These are phyloP conservation scores for Ancistrus triradiatus DNA, from an alignment of 2,113 vertebrate species.

Conservation along the genomic window DNA sequence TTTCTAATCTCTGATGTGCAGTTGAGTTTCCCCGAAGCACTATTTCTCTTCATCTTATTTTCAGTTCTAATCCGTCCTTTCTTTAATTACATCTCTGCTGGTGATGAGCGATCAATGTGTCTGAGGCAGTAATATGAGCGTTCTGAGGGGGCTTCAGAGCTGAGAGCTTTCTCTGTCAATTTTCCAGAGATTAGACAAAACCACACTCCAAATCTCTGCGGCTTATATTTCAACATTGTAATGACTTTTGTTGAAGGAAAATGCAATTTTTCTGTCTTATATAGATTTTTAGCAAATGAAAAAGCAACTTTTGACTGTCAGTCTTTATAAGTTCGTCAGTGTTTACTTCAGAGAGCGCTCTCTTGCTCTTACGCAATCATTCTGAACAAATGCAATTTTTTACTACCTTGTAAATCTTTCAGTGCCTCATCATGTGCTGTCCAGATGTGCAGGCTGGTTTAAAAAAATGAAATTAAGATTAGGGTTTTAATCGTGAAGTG, in stretches of 20 bases:
- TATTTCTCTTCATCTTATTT: background rate
- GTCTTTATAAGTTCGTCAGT: too few species aligned
- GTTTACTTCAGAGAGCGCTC: too few species aligned
- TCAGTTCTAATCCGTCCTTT: background rate
- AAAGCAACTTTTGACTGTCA: too few species aligned
- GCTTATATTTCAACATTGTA: background rate
- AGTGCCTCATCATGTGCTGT: too few species aligned
- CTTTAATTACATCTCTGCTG: slow-evolving; percentile 12
- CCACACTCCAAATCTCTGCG: background rate
- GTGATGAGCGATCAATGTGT: slow-evolving; percentile 26
- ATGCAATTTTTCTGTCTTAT: background rate
- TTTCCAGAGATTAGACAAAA: background rate
- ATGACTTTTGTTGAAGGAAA: background rate
- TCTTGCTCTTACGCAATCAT: too few species aligned
- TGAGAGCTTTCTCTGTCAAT: background rate
- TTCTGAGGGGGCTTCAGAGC: background rate
- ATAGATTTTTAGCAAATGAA: too few species aligned
- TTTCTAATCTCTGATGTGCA: background rate
- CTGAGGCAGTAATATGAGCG: slow-evolving; percentile 6
- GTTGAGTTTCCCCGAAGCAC: background rate
- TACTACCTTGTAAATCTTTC: too few species aligned
- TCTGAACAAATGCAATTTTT: too few species aligned
- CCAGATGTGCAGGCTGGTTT: too few species aligned
- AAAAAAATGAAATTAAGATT: too few species aligned
- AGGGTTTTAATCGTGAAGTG: too few species aligned